These are phyloP conservation scores for Protonemura montana DNA, from an alignment of 2,888 invertebrate species.

Conservation along the genomic window DNA sequence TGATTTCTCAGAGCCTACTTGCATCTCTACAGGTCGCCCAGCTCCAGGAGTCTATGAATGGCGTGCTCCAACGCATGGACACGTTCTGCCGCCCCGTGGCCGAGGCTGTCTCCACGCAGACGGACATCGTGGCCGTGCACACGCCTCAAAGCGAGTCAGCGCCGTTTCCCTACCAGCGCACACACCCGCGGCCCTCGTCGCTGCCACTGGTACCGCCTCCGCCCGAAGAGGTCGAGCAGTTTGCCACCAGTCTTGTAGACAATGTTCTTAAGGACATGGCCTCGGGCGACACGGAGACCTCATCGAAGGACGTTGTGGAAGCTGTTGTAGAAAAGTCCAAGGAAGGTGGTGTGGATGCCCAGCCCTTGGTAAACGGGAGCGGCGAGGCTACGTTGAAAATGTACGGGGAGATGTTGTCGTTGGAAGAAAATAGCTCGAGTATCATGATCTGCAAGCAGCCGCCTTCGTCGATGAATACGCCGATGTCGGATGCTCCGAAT, in stretches of 20 bases:
- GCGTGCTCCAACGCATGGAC: slow-evolving; percentile 76
- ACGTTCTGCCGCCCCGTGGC: slow-evolving; percentile 55
- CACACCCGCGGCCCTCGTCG: slow-evolving; percentile 44
- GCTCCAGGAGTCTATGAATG: slow-evolving; percentile 79
- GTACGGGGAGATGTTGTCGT: slow-evolving; percentile 25
- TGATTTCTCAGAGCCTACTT: too few species aligned
- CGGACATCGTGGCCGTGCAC: slow-evolving; percentile 79
- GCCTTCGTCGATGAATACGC: slow-evolving; percentile 42
- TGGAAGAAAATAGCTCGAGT: slow-evolving; percentile 43
- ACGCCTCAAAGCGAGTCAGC: slow-evolving; percentile 67
- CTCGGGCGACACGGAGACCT: not conserved
- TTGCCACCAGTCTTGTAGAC: slow-evolving; percentile 59
- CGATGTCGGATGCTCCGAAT: slow-evolving; percentile 41
- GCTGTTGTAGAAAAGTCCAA: not conserved
- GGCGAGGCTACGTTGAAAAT: not conserved
- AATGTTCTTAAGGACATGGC: slow-evolving; percentile 55
- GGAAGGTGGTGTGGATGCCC: not conserved
- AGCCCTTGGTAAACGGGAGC: not conserved
- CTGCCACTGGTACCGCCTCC: slow-evolving; percentile 55
- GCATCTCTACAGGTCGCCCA: slow-evolving; percentile 70
- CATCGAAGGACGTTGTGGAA: not conserved
- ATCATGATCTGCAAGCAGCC: slow-evolving; percentile 42
- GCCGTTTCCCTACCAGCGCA: slow-evolving; percentile 47
- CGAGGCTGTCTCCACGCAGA: slow-evolving; percentile 67
- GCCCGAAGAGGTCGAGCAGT: slow-evolving; percentile 66